Base-by-base conservation (phyloP, 2,888 invertebrate species). In the Quadriops clusia region DNA sequence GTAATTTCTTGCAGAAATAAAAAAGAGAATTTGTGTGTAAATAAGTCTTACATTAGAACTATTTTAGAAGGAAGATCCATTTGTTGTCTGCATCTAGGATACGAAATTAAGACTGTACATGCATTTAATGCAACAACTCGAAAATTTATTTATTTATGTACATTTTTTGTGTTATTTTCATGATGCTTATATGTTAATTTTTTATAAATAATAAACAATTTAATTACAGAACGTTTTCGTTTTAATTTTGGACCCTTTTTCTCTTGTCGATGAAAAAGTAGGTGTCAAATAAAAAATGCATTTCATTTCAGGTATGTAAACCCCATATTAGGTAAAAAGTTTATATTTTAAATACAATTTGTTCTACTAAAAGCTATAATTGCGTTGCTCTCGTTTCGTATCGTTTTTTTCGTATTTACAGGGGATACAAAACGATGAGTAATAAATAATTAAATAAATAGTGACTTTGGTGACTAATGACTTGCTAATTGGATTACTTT, bases 31-130 rank as follows among this genome's bases (percentile, higher is more conserved):
- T 21, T 21, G 17, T 37, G 32, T 37, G 34, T 37, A 37, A 27
- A 37, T 37, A 32, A 29, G 8, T 29, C 29, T 26, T 42, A 32
- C 22, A 13, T 33, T 30, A 30, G 28, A 23, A 15, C 18, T 18
- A 17, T 17, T n/a, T n/a, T n/a, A n/a, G n/a, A n/a, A n/a, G n/a
- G n/a, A n/a, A n/a, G n/a, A n/a, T n/a, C n/a, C n/a, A n/a, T 44
- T 46, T 43, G 35, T 40, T 49, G 37, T 47, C 45, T 47, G 43
- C 50, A 46, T 46, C 46, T 46, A 47, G 44, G 43, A 48, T 48
- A 49, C 31, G 36, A 53, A 54, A 51, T 52, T 53, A 51, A 56
- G 56, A 55, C 54, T 56, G 54, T 56, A 52, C 47, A 45, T 50
- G 54, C 51, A 49, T 49, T 41, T 49, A 47, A 45, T 51, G 47